Conservation (phyloP, 2,113 vertebrate species). For the Salvelinus namaycush region DNA sequence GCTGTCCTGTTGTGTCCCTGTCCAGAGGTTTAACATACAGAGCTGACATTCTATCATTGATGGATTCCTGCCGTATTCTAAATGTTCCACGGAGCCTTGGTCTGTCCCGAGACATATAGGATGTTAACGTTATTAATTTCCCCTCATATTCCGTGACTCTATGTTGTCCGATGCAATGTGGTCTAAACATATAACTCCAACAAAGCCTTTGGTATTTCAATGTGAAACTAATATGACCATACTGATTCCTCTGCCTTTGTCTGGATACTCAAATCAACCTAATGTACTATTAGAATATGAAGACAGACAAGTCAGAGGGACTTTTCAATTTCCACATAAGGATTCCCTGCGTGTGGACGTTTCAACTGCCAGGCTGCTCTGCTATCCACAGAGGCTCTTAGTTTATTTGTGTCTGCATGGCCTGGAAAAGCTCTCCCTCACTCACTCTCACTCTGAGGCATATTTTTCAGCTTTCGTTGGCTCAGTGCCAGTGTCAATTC, state of each 20-base stretch:
- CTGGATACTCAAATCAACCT: neutral
- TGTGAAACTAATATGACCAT: neutral
- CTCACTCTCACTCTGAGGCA: slow-evolving; percentile 36
- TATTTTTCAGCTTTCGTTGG: slow-evolving; percentile 62
- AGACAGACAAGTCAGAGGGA: neutral
- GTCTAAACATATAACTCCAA: neutral
- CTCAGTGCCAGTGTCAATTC: slow-evolving; percentile 56
- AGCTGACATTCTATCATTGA: neutral
- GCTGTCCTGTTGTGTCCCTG: neutral
- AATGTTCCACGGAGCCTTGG: no score
- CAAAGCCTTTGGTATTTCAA: neutral
- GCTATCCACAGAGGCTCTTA: slow-evolving; percentile 40
- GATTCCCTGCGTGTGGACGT: slow-evolving; percentile 7
- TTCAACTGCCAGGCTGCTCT: slow-evolving; percentile 22
- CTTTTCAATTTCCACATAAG: neutral
- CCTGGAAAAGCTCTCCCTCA: slow-evolving; percentile 39
- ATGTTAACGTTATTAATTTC: neutral
- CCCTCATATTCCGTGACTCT: neutral
- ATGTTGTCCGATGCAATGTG: neutral
- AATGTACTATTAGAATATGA: neutral
- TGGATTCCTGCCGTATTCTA: no score
- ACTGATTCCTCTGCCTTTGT: neutral
- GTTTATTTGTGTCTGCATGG: slow-evolving; percentile 6
- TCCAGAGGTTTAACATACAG: neutral
- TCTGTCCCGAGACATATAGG: neutral